Evolutionary conservation across 1,140 invertebrate genomes (phyloP).

Genomic region (Sycophaga agraensis): DNA sequence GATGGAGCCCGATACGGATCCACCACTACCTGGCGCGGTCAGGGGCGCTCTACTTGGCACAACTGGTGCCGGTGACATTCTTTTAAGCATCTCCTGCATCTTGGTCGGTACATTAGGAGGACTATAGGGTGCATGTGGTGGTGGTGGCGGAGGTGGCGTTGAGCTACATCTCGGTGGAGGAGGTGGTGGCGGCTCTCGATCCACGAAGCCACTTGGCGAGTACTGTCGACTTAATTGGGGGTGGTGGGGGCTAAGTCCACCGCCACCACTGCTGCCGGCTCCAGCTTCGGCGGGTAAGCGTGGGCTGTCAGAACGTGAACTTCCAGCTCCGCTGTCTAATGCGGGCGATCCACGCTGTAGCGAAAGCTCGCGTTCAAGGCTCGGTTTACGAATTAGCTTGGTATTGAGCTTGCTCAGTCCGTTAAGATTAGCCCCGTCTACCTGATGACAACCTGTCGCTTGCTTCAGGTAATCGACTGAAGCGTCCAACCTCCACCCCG

Average conservation of each 20-base stretch:
- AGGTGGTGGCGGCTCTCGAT: conserved; percentile 69
- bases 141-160: conserved; percentile 73
- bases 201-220: conserved; percentile 57
- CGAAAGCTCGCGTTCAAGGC: conserved; percentile 76
- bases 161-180: conserved; percentile 68
- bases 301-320: conserved; percentile 86
- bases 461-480: conserved; percentile 74
- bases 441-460: conserved; percentile 34
- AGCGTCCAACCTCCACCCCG: conserved; percentile 68
- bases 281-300: conserved; percentile 51
- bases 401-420: conserved; percentile 64
- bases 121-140: conserved; percentile 61
- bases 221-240: conserved; percentile 59
- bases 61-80: conserved; percentile 78
- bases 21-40: conserved; percentile 51
- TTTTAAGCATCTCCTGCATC: conserved; percentile 81
- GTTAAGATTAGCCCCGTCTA: conserved; percentile 61
- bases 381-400: conserved; percentile 83
- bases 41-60: conserved; percentile 63
- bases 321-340: conserved; percentile 82
- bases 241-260: conserved; percentile 59
- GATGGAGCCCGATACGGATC: conserved; percentile 49
- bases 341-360: conserved; percentile 80
- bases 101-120: conserved; percentile 62
- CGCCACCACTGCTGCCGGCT: no score